These are phyloP conservation scores for Sebastes hubbsi DNA, from an alignment of 2,797 vertebrate species.

Conservation along the genomic window DNA sequence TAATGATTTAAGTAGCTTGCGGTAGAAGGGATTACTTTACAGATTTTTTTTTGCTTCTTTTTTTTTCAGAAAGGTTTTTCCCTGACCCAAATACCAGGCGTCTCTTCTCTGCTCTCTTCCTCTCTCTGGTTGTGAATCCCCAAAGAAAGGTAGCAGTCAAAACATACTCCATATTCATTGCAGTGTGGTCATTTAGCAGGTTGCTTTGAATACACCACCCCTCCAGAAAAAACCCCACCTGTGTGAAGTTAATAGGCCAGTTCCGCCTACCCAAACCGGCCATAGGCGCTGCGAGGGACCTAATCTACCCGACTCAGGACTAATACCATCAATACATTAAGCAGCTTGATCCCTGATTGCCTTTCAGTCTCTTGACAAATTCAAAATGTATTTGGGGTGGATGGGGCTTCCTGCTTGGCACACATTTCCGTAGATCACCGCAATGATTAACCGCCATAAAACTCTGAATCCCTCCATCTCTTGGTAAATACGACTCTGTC, in stretches of 20 bases:
- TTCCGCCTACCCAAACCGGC: constrained; percentile 47
- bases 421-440: constrained; percentile 54
- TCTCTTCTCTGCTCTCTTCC: constrained; percentile 3
- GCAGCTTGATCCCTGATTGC: constrained; percentile 64
- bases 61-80: constrained; percentile 6
- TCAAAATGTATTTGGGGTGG: constrained; percentile 49
- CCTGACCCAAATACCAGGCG: constrained; percentile 59
- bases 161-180: constrained; percentile 37
- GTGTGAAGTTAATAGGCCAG: constrained; percentile 61
- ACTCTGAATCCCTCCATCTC: constrained; percentile 48
- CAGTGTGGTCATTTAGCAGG: constrained; percentile 39
- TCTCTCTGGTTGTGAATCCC: constrained; percentile 36
- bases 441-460: constrained; percentile 70
- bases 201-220: constrained; percentile 28
- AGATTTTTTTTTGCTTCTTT: background rate
- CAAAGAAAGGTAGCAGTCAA: constrained; percentile 37
- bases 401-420: constrained; percentile 41
- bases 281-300: constrained; percentile 51
- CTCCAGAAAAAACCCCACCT: background rate
- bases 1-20: constrained; percentile 64
- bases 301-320: constrained; percentile 63
- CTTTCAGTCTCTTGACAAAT: constrained; percentile 60
- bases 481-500: constrained; percentile 27
- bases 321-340: constrained; percentile 77
- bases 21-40: constrained; percentile 55